These are phyloP conservation scores for Xerus rutilus DNA, from an alignment of 2,797 vertebrate genomes.

Conservation along the genomic window DNA sequence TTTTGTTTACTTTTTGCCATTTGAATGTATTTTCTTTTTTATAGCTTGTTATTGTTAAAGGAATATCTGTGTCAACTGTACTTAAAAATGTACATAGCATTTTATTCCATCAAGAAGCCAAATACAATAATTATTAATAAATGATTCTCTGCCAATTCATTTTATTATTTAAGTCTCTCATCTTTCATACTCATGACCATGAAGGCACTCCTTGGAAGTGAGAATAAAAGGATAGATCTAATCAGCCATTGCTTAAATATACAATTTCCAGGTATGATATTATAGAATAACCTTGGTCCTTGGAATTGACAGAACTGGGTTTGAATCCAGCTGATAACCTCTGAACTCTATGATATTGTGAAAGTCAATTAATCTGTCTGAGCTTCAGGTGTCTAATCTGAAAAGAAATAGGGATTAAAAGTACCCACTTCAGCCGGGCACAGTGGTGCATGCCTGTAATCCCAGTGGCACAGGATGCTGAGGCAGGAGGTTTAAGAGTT, in stretches of 20 bases:
- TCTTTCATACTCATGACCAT: neutral
- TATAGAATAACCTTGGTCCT: neutral
- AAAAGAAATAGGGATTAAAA: neutral
- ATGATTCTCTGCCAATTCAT: conserved; percentile 13
- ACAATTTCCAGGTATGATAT: neutral
- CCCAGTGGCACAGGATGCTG: too few relatives aligned
- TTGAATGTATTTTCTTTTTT: neutral
- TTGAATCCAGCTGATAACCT: neutral
- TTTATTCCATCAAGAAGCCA: neutral
- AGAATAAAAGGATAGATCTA: neutral
- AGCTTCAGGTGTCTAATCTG: neutral
- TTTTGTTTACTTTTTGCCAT: conserved; percentile 63
- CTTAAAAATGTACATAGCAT: neutral
- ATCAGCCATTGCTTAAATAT: neutral
- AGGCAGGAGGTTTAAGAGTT: too few relatives aligned
- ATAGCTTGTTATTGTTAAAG: conserved; percentile 34
- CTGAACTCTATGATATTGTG: neutral
- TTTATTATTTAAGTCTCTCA: neutral
- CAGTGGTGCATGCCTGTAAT: too few relatives aligned
- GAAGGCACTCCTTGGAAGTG: neutral
- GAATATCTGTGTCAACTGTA: neutral
- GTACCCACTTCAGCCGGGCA: neutral
- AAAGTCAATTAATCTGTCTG: neutral
- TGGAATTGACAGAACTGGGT: conserved; percentile 5
- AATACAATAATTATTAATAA: conserved; percentile 40